A percentile compares a stretch with the other conserved stretches of the same genome.
phyloP scores from a whole-genome alignment of 2,797 vertebrate genomes.

The Sebastes aleutianus region DNA sequence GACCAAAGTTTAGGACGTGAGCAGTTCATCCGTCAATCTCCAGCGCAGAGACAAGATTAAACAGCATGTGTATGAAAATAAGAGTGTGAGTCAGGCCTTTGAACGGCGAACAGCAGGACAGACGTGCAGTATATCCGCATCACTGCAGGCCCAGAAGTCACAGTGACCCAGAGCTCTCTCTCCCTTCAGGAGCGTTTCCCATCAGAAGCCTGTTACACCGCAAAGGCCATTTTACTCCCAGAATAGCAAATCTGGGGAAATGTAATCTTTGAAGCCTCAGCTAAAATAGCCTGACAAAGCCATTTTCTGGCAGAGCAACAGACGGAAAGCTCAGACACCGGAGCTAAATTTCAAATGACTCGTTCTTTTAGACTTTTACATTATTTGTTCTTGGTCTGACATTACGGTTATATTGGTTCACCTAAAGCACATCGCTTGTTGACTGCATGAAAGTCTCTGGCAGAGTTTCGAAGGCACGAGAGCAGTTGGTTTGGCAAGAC shows the following conservation, averaged over 20 bases:
- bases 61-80: neutral
- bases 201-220: constrained; percentile 58
- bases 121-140: constrained; percentile 9
- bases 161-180: constrained; percentile 53
- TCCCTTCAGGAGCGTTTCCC: constrained; percentile 57
- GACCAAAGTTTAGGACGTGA: constrained; percentile 41
- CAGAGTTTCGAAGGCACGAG: neutral
- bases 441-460: neutral
- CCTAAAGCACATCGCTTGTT: neutral
- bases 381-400: constrained; percentile 24
- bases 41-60: constrained; percentile 2
- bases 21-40: constrained; percentile 42
- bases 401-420: constrained; percentile 9
- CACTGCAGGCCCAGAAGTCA: constrained; percentile 45
- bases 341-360: constrained; percentile 53
- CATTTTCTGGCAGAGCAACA: constrained; percentile 52
- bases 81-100: neutral
- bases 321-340: constrained; percentile 29
- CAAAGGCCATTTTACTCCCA: constrained; percentile 68
- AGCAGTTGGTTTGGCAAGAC: neutral
- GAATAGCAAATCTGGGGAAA: constrained; percentile 71
- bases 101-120: constrained; percentile 25
- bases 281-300: constrained; percentile 63
- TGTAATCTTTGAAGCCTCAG: constrained; percentile 65
- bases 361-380: constrained; percentile 13